Conservation (phyloP, 2,113 vertebrate genomes). For the Albula glossodonta region DNA sequence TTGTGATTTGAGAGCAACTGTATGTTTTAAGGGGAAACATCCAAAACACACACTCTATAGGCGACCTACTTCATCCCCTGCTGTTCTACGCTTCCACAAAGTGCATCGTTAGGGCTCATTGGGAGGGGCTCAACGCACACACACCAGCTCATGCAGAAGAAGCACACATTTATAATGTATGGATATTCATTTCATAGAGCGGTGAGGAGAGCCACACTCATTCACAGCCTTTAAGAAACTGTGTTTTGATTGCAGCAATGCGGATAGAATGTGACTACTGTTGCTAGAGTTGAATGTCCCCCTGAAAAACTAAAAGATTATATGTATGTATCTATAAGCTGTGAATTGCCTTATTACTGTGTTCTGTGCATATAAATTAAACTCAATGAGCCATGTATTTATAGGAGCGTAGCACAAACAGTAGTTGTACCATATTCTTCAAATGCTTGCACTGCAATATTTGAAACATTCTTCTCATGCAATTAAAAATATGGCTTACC, state of each 20-base stretch:
- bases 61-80: conserved; percentile 30
- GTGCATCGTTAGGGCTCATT: neutral
- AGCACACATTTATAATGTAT: conserved; percentile 21
- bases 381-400: no score
- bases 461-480: no score
- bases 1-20: conserved; percentile 53
- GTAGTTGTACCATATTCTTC: no score
- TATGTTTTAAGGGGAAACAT: conserved; percentile 47
- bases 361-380: neutral
- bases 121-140: neutral
- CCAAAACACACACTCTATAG: conserved; percentile 9
- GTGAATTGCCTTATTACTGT: neutral
- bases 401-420: no score
- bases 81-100: neutral
- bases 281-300: neutral
- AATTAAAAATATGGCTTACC: no score
- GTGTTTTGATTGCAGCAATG: neutral
- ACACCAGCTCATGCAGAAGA: neutral
- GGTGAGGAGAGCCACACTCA: neutral
- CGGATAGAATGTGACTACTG: neutral
- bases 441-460: no score
- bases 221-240: neutral
- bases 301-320: neutral
- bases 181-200: neutral
- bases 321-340: neutral